These are phyloP conservation scores for Phyllostomus discolor DNA, from an alignment of 2,113 vertebrate genomes.

Conservation along the genomic window DNA sequence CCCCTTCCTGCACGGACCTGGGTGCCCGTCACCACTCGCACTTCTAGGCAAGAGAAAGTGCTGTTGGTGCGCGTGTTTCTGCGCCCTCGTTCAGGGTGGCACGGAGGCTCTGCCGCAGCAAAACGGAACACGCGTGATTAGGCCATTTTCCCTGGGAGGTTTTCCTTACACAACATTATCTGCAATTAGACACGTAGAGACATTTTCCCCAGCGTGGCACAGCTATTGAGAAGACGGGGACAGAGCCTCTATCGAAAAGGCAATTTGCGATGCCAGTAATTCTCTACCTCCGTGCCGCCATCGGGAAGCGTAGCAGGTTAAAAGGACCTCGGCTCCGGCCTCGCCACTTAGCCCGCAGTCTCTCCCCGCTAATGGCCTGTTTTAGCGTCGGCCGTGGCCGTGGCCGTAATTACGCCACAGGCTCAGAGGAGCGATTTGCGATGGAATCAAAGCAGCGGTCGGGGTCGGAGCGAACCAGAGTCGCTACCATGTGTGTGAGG, in stretches of 20 bases:
- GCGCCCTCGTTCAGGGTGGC: not conserved
- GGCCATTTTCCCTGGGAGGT: constrained; percentile 21
- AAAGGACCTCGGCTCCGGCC: not conserved
- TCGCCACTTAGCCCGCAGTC: not conserved
- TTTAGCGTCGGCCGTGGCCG: constrained; percentile 38
- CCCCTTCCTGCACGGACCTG: not conserved
- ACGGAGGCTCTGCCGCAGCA: constrained; percentile 3
- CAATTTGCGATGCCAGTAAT: constrained; percentile 60
- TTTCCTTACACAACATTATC: constrained; percentile 60
- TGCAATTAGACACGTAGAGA: constrained; percentile 61
- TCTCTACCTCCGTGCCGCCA: constrained; percentile 45
- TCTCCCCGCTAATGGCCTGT: constrained; percentile 29
- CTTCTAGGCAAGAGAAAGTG: not conserved
- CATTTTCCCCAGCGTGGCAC: constrained; percentile 27
- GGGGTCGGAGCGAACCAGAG: constrained; percentile 14
- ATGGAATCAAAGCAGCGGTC: not conserved
- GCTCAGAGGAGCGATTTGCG: constrained; percentile 21
- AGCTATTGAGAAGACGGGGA: constrained; percentile 45
- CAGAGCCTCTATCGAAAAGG: constrained; percentile 39
- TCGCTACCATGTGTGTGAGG: not conserved
- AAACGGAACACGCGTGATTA: constrained; percentile 13
- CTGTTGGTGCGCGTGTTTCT: not conserved
- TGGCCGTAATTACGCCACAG: constrained; percentile 11
- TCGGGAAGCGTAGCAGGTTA: constrained; percentile 26
- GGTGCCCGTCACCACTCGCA: not conserved